phyloP scores from a whole-genome alignment of 2,888 invertebrate species.

The Eretmocerus hayati region DNA sequence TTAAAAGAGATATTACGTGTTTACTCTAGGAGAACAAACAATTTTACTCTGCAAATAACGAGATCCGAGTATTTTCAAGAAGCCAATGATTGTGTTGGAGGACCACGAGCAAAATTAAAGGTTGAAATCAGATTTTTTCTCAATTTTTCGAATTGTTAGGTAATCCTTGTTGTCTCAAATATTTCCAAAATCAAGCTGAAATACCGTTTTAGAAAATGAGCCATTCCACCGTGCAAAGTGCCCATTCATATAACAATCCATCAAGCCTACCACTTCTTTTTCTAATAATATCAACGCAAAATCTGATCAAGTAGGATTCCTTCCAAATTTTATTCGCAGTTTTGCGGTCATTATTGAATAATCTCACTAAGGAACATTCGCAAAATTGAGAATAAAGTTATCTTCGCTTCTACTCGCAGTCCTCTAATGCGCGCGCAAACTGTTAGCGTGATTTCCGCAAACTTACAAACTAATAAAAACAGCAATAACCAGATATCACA shows the following conservation, averaged over 20 bases:
- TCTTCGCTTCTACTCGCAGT: slow-evolving; percentile 5
- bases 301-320: background rate
- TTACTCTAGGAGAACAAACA: too few species aligned
- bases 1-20: too few species aligned
- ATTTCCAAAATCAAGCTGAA: background rate
- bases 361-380: background rate
- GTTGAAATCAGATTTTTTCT: slow-evolving; percentile 3
- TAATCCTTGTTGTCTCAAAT: background rate
- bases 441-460: too few species aligned
- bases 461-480: slow-evolving; percentile 14
- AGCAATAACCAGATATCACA: slow-evolving; percentile 24
- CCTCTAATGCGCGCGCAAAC: background rate
- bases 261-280: too few species aligned
- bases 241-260: too few species aligned
- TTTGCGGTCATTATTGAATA: too few species aligned
- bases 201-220: background rate
- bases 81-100: slow-evolving; percentile 8
- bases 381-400: slow-evolving; percentile 9
- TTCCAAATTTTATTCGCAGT: too few species aligned
- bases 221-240: too few species aligned
- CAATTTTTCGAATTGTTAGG: slow-evolving; percentile 6
- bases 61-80: slow-evolving; percentile 4
- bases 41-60: slow-evolving; percentile 32
- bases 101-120: slow-evolving; percentile 13
- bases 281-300: too few species aligned